Evolutionary conservation across 2,797 vertebrate species (phyloP), one percentile per base, ranked within the genome.

Genomic region (Tokudaia muenninki): DNA sequence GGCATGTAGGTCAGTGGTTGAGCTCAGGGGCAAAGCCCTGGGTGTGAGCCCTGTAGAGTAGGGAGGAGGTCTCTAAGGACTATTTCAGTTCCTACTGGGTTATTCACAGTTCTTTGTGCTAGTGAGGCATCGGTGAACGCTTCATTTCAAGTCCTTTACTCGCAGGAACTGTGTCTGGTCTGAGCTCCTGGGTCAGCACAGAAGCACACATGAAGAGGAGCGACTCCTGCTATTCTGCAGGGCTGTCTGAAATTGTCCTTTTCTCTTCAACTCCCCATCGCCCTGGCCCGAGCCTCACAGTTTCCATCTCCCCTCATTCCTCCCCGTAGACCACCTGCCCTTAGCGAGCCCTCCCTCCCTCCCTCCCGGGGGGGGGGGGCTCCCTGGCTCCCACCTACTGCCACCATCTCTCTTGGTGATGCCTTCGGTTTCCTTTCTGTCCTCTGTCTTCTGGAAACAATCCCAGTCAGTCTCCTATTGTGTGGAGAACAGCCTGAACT

Each of bases 361-460:
- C 41, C 41, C 41, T 3, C 41, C n/a, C n/a, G n/a, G n/a, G 41
- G 41, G 41, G 41, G 41, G 3, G 41, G 41, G 12, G 1, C 63
- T 31, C 37, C 37, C 61, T 29, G 75, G 26, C 29, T 78, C 37
- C 65, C n/a, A 31, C 24, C 19, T 3, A 5, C 16, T 0, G 13
- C 44, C 16, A 19, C 14, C 37, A 70, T 44, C 44, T n/a, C 37
- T 79, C 31, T 37, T 55, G 52, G 37, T 55, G 70, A 50, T 13
- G 26, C 41, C 74, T 21, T 50, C 1, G 1, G 9, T 24, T 31
- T 94, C 31, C 63, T 37, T 7, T 78, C 65, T 52, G 3, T 19
- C 44, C 50, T 13, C 8, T 96, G 65, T 84, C 14, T 90, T 93
- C 90, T 67, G 77, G 70, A 95, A 95, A 67, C 10, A 94, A 72